Evolutionary conservation across 2,113 vertebrate species (phyloP).

Genomic region (Tyrannus savana): DNA sequence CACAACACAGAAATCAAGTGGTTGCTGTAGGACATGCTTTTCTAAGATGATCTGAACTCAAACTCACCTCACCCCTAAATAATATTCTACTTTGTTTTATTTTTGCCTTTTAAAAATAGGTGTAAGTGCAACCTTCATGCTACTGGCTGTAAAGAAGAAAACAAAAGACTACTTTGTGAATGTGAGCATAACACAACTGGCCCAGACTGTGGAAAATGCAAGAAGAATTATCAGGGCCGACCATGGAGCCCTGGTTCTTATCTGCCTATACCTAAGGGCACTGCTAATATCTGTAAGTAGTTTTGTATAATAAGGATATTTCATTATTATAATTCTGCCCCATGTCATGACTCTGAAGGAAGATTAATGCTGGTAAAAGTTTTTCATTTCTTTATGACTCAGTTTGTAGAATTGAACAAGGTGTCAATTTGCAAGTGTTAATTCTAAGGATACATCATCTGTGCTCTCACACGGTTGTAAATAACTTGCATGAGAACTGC

Average conservation of each 20-base stretch:
- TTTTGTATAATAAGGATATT: background rate
- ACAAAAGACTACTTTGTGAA: conserved; percentile 93
- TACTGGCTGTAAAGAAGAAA: conserved; percentile 94
- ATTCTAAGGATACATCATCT: background rate
- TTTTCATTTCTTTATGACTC: background rate
- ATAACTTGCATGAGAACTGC: background rate
- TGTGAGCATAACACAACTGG: conserved; percentile 99
- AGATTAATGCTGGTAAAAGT: background rate
- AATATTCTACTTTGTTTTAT: conserved; percentile 61
- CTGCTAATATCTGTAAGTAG: conserved; percentile 98
- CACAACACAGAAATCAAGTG: background rate
- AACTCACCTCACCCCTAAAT: conserved; percentile 10
- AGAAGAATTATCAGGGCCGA: conserved; percentile 95
- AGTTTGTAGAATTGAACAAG: background rate
- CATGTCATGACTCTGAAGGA: background rate
- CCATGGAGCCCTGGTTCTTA: conserved; percentile 96
- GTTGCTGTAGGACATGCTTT: background rate
- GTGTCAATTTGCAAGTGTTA: background rate
- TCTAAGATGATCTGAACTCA: background rate
- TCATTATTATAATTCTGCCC: background rate
- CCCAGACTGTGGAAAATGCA: conserved; percentile 96
- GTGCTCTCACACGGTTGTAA: background rate
- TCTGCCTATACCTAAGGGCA: conserved; percentile 97
- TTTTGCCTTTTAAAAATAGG: conserved; percentile 73
- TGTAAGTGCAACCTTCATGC: conserved; percentile 99